phyloP scores from a whole-genome alignment of 64 coral and sea anemone genomes.

The Actinia equina region DNA sequence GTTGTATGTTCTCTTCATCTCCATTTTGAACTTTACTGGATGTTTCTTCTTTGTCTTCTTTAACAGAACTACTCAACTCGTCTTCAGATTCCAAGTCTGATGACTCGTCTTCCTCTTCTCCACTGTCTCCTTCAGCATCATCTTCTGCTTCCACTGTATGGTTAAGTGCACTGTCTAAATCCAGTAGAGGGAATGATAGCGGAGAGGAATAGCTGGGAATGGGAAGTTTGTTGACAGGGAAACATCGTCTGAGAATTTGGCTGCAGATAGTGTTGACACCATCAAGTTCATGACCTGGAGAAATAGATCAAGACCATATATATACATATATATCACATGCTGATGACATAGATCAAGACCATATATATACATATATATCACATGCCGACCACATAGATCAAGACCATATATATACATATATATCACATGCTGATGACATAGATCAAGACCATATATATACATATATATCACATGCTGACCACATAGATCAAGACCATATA shows the following conservation, averaged over 20 bases:
- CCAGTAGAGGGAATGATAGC: constrained; percentile 66
- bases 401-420: not conserved
- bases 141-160: constrained; percentile 23
- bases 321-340: too few species aligned
- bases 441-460: too few species aligned
- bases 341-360: too few species aligned
- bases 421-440: not conserved
- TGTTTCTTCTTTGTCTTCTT: constrained; percentile 47
- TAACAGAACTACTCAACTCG: constrained; percentile 38
- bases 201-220: constrained; percentile 62
- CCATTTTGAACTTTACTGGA: not conserved
- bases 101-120: constrained; percentile 74
- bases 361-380: not conserved
- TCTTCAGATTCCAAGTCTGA: constrained; percentile 81
- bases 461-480: too few species aligned
- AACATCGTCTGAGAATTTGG: constrained; percentile 89
- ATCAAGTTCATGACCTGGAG: constrained; percentile 77
- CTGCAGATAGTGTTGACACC: constrained; percentile 83
- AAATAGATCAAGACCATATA: not conserved
- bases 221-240: constrained; percentile 85
- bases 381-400: not conserved
- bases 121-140: constrained; percentile 62
- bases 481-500: too few species aligned
- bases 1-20: constrained; percentile 1
- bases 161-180: constrained; percentile 50